These are phyloP conservation scores for Montipora cactus DNA, from an alignment of 64 coral and sea anemone genomes.

Conservation along the genomic window DNA sequence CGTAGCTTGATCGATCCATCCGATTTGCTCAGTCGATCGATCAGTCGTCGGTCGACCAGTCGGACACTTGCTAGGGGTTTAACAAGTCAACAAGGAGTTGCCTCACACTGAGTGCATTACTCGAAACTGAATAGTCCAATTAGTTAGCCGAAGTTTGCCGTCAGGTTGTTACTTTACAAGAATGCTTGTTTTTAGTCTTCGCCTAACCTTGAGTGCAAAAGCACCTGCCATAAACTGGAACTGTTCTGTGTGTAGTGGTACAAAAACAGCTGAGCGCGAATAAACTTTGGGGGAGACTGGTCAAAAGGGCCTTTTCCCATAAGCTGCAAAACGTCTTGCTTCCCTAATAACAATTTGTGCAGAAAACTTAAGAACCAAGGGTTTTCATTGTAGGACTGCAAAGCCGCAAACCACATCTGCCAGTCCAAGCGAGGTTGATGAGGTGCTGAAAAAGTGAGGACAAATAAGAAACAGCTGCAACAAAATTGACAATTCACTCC, in stretches of 20 bases:
- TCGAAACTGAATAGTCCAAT: no score
- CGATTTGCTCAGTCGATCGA: background rate
- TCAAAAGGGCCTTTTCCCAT: conserved; percentile 68
- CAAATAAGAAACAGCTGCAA: no score
- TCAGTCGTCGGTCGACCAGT: background rate
- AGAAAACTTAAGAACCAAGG: conserved; percentile 92
- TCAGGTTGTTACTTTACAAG: background rate
- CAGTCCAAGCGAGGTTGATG: conserved; percentile 98
- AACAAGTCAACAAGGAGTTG: no score
- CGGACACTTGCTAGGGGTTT: no score
- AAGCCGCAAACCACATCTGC: conserved; percentile 98
- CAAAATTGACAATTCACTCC: no score
- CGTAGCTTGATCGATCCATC: no score
- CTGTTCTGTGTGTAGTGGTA: conserved; percentile 89
- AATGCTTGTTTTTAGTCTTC: background rate
- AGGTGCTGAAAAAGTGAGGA: conserved; percentile 62
- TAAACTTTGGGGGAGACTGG: conserved; percentile 77
- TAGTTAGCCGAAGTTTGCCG: no score
- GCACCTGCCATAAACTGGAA: conserved; percentile 77
- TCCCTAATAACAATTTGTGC: conserved; percentile 82
- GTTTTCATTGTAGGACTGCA: conserved; percentile 78
- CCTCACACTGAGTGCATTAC: no score
- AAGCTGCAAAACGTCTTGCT: conserved; percentile 69
- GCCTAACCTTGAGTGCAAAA: conserved; percentile 79
- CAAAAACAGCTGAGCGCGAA: conserved; percentile 78